Conservation (phyloP, 2,113 vertebrate genomes). For the Stigmatopora nigra region DNA sequence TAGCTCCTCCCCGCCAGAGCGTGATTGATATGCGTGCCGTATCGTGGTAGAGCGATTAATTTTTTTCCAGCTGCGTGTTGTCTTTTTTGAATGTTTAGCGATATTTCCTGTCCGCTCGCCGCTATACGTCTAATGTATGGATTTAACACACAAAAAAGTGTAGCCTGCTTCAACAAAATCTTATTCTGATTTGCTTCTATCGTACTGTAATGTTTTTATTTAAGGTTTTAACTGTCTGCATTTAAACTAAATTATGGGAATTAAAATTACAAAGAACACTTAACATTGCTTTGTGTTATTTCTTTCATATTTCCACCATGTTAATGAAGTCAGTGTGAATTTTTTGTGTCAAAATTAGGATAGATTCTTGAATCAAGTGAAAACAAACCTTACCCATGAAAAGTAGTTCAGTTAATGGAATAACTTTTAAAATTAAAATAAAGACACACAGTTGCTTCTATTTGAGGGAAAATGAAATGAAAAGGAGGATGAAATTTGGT, state of each 20-base stretch:
- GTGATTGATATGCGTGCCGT: slow-evolving; percentile 14
- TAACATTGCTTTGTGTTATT: slow-evolving; percentile 22
- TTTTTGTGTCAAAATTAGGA: too few relatives aligned
- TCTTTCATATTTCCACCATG: slow-evolving; percentile 13
- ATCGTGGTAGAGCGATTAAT: slow-evolving; percentile 43
- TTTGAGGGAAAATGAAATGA: too few relatives aligned
- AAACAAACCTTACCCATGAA: too few relatives aligned
- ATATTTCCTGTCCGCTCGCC: slow-evolving; percentile 53
- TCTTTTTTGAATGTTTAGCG: slow-evolving; percentile 60
- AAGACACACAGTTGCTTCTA: too few relatives aligned
- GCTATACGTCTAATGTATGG: slow-evolving; percentile 19
- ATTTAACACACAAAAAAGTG: slow-evolving; percentile 38
- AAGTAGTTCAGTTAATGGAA: too few relatives aligned
- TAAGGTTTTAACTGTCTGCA: slow-evolving; percentile 73
- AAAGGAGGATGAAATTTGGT: too few relatives aligned
- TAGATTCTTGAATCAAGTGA: too few relatives aligned
- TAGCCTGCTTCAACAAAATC: slow-evolving; percentile 61
- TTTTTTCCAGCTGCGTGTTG: slow-evolving; percentile 57
- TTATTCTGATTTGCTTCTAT: slow-evolving; percentile 73
- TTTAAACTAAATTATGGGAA: slow-evolving; percentile 78
- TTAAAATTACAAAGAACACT: slow-evolving; percentile 77
- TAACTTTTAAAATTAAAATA: too few relatives aligned
- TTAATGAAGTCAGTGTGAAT: too few relatives aligned
- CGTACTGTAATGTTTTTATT: slow-evolving; percentile 75
- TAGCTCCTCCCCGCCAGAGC: slow-evolving; percentile 32